Conservation (phyloP, 2,888 invertebrate genomes). For the Microctonus aethiopoides region DNA sequence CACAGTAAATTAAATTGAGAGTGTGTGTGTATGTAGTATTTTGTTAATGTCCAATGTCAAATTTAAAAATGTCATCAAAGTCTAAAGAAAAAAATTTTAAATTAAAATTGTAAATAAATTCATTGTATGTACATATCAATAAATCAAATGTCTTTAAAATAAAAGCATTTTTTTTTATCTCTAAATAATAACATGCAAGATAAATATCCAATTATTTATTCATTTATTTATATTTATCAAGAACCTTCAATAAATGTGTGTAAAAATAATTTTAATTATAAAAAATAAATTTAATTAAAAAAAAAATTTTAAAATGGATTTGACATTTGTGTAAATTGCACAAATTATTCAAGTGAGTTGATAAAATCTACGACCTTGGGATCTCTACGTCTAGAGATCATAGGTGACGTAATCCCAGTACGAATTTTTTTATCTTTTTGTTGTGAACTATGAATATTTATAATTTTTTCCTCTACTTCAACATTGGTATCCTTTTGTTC, state of each 20-base stretch:
- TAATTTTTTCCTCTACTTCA: slow-evolving; percentile 38
- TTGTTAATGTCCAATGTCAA: slow-evolving; percentile 50
- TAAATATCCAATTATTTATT: too few relatives aligned
- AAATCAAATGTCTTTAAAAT: slow-evolving; percentile 60
- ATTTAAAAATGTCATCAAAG: slow-evolving; percentile 43
- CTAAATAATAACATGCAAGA: too few relatives aligned
- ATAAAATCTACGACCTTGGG: slow-evolving; percentile 55
- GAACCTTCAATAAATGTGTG: too few relatives aligned
- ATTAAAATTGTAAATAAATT: slow-evolving; percentile 62
- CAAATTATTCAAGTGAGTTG: slow-evolving; percentile 49
- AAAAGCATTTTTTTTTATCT: too few relatives aligned
- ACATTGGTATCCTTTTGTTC: slow-evolving; percentile 56
- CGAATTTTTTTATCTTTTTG: slow-evolving; percentile 46
- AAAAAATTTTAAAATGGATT: too few relatives aligned
- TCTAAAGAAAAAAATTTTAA: slow-evolving; percentile 46
- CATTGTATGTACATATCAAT: slow-evolving; percentile 66
- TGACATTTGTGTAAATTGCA: not conserved
- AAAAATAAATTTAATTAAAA: too few relatives aligned
- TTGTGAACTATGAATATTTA: slow-evolving; percentile 41
- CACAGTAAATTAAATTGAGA: slow-evolving; percentile 54
- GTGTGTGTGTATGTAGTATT: slow-evolving; percentile 52
- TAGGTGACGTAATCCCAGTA: slow-evolving; percentile 54
- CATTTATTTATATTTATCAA: too few relatives aligned
- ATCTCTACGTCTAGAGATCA: slow-evolving; percentile 47
- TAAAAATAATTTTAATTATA: too few relatives aligned